phyloP scores from a whole-genome alignment of 2,888 invertebrate species.

The Sinodicranocentrus sp. region DNA sequence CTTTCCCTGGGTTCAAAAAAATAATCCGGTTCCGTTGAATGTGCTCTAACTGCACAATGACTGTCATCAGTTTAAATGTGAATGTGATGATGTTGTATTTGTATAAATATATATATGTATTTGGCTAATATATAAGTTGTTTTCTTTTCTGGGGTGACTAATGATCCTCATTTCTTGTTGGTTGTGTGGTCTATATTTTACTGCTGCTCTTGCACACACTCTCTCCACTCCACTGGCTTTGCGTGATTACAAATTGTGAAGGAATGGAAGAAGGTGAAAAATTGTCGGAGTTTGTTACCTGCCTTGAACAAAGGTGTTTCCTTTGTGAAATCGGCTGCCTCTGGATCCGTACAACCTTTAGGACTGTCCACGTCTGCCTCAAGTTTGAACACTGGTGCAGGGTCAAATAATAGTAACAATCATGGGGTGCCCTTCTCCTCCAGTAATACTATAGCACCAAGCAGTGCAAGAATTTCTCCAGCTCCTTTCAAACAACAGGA shows the following conservation, averaged over 20 bases:
- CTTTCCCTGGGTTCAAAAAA: too few species aligned
- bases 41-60: constrained; percentile 32
- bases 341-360: constrained; percentile 69
- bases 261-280: constrained; percentile 76
- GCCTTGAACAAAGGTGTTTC: constrained; percentile 73
- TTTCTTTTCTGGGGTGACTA: constrained; percentile 35
- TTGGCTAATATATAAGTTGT: neutral
- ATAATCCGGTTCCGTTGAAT: constrained; percentile 20
- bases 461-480: constrained; percentile 67
- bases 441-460: constrained; percentile 66
- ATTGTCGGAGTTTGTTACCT: constrained; percentile 73
- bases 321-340: constrained; percentile 72
- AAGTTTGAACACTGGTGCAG: constrained; percentile 67
- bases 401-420: constrained; percentile 62
- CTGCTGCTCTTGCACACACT: constrained; percentile 42
- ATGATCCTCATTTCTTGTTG: constrained; percentile 52
- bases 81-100: constrained; percentile 39
- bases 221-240: constrained; percentile 38
- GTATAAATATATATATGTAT: constrained; percentile 18
- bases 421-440: constrained; percentile 52
- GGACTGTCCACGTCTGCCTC: constrained; percentile 72
- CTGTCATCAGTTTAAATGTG: constrained; percentile 47
- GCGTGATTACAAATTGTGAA: constrained; percentile 60
- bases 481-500: constrained; percentile 69
- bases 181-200: constrained; percentile 63